phyloP scores from a whole-genome alignment of 2,888 invertebrate genomes.

The Ametastegia equiseti region DNA sequence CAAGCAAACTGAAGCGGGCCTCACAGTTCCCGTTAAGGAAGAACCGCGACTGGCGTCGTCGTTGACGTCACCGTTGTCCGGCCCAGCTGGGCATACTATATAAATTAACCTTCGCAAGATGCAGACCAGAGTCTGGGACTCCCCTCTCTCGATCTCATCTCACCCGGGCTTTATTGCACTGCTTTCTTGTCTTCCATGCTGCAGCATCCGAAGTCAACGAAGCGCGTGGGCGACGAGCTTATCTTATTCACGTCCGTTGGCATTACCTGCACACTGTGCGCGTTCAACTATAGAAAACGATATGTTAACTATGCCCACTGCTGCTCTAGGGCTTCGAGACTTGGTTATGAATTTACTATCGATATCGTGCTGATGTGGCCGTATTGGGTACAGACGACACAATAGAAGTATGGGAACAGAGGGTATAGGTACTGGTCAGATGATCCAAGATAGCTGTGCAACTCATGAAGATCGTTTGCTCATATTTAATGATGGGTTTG shows the following conservation, averaged over 20 bases:
- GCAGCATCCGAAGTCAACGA: neutral
- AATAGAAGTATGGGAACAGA: neutral
- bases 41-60: constrained; percentile 9
- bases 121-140: constrained; percentile 3
- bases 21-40: constrained; percentile 40
- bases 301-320: neutral
- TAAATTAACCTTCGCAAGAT: constrained; percentile 40
- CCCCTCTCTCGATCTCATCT: neutral
- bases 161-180: constrained; percentile 6
- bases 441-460: neutral
- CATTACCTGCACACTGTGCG: constrained; percentile 30
- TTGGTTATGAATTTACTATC: neutral
- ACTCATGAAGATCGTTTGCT: neutral
- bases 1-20: neutral
- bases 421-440: neutral
- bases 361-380: no score
- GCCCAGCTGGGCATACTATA: constrained; percentile 36
- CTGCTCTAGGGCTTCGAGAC: neutral
- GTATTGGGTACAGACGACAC: neutral
- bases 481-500: neutral
- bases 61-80: constrained; percentile 34
- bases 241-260: neutral
- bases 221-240: constrained; percentile 15
- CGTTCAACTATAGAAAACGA: neutral
- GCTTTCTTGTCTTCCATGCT: constrained; percentile 12